Evolutionary conservation across 2,113 vertebrate genomes (phyloP).

Genomic region (Chloebia gouldiae): DNA sequence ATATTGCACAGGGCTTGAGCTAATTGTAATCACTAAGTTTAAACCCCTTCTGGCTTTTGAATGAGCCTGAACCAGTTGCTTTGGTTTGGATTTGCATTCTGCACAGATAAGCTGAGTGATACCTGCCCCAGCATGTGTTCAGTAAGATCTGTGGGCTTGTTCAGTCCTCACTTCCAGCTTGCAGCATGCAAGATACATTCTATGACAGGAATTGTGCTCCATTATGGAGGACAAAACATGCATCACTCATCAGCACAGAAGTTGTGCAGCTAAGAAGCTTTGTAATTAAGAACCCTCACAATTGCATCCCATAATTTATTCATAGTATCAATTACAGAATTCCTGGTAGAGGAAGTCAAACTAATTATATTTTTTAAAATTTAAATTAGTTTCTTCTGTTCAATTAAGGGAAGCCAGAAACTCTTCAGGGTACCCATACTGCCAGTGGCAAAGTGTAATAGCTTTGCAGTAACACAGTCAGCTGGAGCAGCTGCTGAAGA

Average conservation of each 20-base stretch:
- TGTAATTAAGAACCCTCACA: constrained; percentile 48
- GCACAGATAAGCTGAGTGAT: neutral
- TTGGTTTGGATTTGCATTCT: neutral
- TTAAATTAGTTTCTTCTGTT: constrained; percentile 65
- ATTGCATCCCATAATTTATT: constrained; percentile 60
- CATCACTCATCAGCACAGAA: constrained; percentile 14
- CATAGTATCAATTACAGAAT: constrained; percentile 64
- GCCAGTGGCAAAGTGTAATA: constrained; percentile 40
- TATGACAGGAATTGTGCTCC: neutral
- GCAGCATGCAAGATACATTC: neutral
- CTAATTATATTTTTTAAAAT: constrained; percentile 59
- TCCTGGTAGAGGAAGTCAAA: constrained; percentile 58
- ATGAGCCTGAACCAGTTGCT: neutral
- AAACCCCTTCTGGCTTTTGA: constrained; percentile 12
- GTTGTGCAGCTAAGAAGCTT: constrained; percentile 30
- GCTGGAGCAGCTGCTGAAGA: neutral
- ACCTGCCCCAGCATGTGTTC: constrained; percentile 7
- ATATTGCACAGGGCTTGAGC: neutral
- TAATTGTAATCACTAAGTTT: neutral
- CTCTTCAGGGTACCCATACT: constrained; percentile 27
- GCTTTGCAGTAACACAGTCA: neutral
- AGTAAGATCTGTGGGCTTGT: neutral
- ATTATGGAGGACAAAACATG: neutral
- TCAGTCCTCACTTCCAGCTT: neutral
- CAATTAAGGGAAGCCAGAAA: constrained; percentile 54